phyloP scores from a whole-genome alignment of 1,140 invertebrate species.

The Drosophila kepulauana region DNA sequence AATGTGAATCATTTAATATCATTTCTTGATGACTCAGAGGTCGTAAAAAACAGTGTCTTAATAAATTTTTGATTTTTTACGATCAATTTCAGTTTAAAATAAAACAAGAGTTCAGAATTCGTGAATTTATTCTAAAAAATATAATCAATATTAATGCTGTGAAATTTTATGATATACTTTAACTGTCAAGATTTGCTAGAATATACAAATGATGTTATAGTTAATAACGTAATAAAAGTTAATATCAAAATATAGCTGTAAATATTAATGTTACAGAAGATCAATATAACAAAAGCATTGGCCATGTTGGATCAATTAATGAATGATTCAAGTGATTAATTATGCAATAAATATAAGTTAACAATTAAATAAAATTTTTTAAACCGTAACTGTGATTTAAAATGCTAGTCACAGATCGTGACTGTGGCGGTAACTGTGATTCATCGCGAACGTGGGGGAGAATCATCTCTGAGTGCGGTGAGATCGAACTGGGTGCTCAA shows the following conservation, averaged over 20 bases:
- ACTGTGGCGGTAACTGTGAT: conserved; percentile 7
- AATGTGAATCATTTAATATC: not conserved
- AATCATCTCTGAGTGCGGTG: conserved; percentile 43
- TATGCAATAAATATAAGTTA: not conserved
- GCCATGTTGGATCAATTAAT: too few species aligned
- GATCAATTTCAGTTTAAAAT: not conserved
- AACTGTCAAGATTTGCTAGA: not conserved
- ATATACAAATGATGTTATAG: not conserved
- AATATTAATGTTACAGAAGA: too few species aligned
- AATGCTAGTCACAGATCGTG: not conserved
- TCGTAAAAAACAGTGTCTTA: not conserved
- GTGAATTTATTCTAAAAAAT: not conserved
- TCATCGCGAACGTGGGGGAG: conserved; percentile 1
- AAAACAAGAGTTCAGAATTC: not conserved
- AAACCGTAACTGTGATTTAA: not conserved
- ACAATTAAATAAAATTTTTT: not conserved
- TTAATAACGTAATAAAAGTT: too few species aligned
- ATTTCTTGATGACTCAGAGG: conserved; percentile 4
- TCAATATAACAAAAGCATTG: too few species aligned
- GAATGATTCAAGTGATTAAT: too few species aligned
- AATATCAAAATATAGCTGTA: too few species aligned
- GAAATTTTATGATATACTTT: not conserved
- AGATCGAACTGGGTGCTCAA: conserved; percentile 49
- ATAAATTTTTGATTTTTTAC: conserved; percentile 4
- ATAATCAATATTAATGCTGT: not conserved